Evolutionary conservation across 64 coral and sea anemone species (phyloP), one percentile per base, ranked within the genome.

Genomic region (Porites lutea): DNA sequence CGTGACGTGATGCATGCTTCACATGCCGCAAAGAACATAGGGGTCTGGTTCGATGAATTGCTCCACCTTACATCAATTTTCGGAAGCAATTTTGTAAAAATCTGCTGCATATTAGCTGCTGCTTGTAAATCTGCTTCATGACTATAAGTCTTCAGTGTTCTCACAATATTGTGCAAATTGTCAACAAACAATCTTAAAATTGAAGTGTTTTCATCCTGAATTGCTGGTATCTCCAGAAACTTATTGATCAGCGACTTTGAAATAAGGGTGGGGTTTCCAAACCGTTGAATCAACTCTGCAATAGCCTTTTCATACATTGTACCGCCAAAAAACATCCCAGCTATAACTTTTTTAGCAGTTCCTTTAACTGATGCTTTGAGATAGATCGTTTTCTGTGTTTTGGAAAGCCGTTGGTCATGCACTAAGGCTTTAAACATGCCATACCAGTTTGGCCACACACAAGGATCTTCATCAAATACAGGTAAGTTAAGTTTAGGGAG

Each of bases 201-300:
- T 65, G 61, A 50, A n/a, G 82, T 65, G 0, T 46, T 46, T 84
- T 70, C 82, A 50, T 67, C 82, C 23, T 70, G 22, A 37, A 84
- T 4, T 49, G 21, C 55, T 53, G 84, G 67, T 74, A 74, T 57
- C 23, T 74, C 67, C 27, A 74, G 49, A 4, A 54, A 44, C 57
- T 59, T 87, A 23, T 37, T 47, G 23, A 72, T 73, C 9, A 72
- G 27, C 9, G 82, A 48, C 60, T 65, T 85, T 68, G 66, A 87
- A 59, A 87, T 87, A 18, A 57, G 66, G 9, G n/a, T 14, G 20
- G 50, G 84, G 50, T 74, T 87, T 57, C 84, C 84, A 59, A 87
- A 87, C 27, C 67, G 85, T 16, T 71, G 20, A 7, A 18, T 22
- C 50, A 87, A 59, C 7, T 74, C 68, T 44, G 52, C 58, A 19